phyloP scores from a whole-genome alignment of 2,113 vertebrate genomes.

The Piliocolobus tephrosceles region DNA sequence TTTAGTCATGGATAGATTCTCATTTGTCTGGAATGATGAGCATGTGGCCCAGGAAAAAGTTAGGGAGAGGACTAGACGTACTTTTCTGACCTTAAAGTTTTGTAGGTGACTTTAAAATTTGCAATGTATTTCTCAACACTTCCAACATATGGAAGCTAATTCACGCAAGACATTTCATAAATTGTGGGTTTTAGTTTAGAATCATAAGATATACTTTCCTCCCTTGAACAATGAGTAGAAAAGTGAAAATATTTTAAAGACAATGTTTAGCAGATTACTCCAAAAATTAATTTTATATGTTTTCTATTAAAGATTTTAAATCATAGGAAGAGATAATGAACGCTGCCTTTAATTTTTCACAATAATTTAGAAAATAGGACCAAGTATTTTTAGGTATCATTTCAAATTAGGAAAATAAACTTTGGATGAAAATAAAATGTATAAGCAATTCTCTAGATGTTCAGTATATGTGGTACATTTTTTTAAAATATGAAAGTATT shows the following conservation, averaged over 20 bases:
- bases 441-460: neutral
- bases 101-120: neutral
- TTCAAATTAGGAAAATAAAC: neutral
- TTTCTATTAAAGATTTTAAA: neutral
- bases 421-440: neutral
- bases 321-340: neutral
- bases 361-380: neutral
- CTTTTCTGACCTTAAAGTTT: neutral
- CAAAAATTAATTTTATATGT: neutral
- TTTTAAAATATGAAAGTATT: neutral
- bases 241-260: constrained; percentile 27
- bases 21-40: neutral
- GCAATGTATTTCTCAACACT: neutral
- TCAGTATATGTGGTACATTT: neutral
- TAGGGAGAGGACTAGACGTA: neutral
- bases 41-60: neutral
- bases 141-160: neutral
- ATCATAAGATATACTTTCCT: neutral
- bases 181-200: neutral
- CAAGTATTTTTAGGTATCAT: neutral
- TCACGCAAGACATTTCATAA: neutral
- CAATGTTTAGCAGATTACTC: neutral
- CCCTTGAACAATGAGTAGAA: neutral
- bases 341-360: neutral
- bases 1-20: neutral